Base-by-base conservation (phyloP, 2,888 invertebrate species). In the Oconnorella tubifera region DNA sequence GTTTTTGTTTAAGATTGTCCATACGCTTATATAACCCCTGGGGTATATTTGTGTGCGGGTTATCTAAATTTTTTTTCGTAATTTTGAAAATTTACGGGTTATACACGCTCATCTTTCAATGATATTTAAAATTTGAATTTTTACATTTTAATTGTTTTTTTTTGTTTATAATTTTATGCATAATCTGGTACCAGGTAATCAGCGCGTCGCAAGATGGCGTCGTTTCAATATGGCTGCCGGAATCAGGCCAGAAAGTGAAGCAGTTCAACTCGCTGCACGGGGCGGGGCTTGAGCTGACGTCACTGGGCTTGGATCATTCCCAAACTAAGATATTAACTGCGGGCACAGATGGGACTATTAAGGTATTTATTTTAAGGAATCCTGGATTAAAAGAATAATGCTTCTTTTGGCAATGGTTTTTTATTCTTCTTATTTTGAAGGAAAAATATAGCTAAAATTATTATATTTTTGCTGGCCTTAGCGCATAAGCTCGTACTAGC, bases 181-280 rank as follows among this genome's bases (percentile, higher is more conserved):
- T 40, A 19, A 10, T 14, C 40, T 40, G 10, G 40, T 19, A 40
- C n/a, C 72, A 82, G 81, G 78, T 81, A 28, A 75, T 82, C 40
- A 80, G 76, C 70, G 76, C 78, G 3, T 77, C 79, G 63, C 80
- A 82, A 68, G 75, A 72, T 2, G 81, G 82, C 10, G 78, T 76
- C 1, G 70, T 82, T 66, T 74, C 73, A 58, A 76, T 81, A 70
- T 82, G 82, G 82, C 75, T 82, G 77, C 70, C 78, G 29, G 81
- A 82, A 70, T 80, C 79, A 69, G 82, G 82, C 69, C 82, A 82
- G 70, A 80, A 79, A 75, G 78, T 81, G 62, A 82, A 81, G 69
- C 76, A 77, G 70, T 77, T 81, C 68, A 74, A 72, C 59, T 74
- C 75, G 62, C 73, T 74, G 57, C 81, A 81, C 70, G 78, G 78